These are phyloP conservation scores for Delphinus delphis DNA, from an alignment of 2,113 vertebrate genomes.

Conservation along the genomic window DNA sequence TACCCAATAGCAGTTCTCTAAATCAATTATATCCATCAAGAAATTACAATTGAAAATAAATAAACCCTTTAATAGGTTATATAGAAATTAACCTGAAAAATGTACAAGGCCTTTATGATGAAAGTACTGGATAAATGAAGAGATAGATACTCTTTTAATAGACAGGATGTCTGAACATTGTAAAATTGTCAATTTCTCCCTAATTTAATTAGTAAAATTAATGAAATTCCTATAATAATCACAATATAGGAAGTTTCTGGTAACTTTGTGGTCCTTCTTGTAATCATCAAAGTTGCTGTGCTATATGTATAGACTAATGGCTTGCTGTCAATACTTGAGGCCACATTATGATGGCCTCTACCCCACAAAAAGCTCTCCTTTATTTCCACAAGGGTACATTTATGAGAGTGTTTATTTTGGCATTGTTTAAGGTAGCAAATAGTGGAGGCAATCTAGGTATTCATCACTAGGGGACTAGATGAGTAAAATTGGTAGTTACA, in stretches of 20 bases:
- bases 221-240: slow-evolving; percentile 5
- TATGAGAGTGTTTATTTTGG: neutral
- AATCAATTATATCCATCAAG: neutral
- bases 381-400: neutral
- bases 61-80: neutral
- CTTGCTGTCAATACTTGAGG: neutral
- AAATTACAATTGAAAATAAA: neutral
- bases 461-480: neutral
- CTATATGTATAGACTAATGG: neutral
- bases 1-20: neutral
- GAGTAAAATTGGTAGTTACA: neutral
- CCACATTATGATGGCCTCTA: neutral
- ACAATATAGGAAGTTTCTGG: neutral
- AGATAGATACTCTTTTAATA: neutral
- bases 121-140: slow-evolving; percentile 1
- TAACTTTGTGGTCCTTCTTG: neutral
- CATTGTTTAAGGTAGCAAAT: neutral
- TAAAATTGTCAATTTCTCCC: neutral
- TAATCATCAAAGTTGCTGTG: neutral
- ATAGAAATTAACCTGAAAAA: neutral
- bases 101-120: neutral
- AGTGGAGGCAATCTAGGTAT: neutral
- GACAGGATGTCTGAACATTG: neutral
- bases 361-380: neutral
- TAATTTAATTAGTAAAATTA: neutral